Evolutionary conservation across 2,113 vertebrate species (phyloP).

Genomic region (Heterotilapia buettikoferi): DNA sequence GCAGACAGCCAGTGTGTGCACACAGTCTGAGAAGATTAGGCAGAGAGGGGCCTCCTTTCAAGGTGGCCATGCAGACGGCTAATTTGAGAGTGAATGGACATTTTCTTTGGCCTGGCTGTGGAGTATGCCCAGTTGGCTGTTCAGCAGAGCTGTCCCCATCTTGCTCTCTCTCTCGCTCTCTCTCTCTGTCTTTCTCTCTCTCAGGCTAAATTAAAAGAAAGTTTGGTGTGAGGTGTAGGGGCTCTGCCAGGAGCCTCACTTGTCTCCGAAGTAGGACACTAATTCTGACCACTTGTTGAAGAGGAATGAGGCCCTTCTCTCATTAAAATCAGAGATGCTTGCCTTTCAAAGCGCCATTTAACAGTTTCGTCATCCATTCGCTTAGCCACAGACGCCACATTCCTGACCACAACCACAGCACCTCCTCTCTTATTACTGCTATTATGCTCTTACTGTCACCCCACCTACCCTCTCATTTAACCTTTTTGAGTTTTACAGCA

Average conservation of each 20-base stretch:
- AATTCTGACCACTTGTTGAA: constrained; percentile 20
- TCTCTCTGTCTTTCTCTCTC: not conserved
- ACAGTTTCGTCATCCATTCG: not conserved
- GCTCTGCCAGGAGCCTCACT: constrained; percentile 20
- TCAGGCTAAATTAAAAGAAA: constrained; percentile 24
- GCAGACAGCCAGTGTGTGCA: constrained; percentile 37
- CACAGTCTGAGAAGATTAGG: constrained; percentile 48
- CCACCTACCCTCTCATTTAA: constrained; percentile 4
- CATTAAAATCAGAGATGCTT: not conserved
- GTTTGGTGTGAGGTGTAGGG: constrained; percentile 32
- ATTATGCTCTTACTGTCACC: constrained; percentile 8
- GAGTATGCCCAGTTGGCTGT: constrained; percentile 15
- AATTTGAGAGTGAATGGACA: constrained; percentile 58
- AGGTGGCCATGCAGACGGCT: constrained; percentile 44
- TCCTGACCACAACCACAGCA: not conserved
- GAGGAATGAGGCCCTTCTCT: constrained; percentile 38
- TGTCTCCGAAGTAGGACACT: not conserved
- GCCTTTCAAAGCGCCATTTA: not conserved
- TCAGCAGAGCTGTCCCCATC: constrained; percentile 13
- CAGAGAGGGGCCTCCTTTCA: constrained; percentile 36
- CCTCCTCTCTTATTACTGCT: not conserved
- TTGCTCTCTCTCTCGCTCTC: not conserved
- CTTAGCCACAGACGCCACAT: not conserved
- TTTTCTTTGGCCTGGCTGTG: constrained; percentile 43
- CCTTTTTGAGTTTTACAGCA: not conserved